Evolutionary conservation across 2,797 vertebrate genomes (phyloP), one percentile per base, ranked within the genome.

Genomic region (Leuciscus waleckii): DNA sequence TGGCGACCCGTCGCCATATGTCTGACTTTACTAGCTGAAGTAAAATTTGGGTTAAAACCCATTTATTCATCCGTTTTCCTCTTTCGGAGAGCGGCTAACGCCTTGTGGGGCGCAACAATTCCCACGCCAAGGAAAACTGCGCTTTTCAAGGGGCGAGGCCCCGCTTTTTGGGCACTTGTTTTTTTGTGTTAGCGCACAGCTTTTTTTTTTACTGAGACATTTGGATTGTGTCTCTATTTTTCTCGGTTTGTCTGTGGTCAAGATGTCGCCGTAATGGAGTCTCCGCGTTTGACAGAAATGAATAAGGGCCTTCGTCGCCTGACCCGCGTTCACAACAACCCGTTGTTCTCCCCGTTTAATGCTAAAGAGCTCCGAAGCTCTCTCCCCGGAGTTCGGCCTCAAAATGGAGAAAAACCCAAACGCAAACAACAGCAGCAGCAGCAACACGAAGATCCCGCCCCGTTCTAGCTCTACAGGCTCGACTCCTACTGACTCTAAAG

Each of bases 231-330:
- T 96, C 94, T 95, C 49, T 56, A 29, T 90, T 61, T 94, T 94
- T 92, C 93, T 91, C 81, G 49, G 79, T 80, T 91, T 93, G 91
- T 93, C 93, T 89, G 85, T 91, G 84, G 90, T 95, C 93, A 97
- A 97, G 94, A 99, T 99, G 98, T 98, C 97, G 96, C 98, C 98
- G 98, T 99, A 94, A 99, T 97, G 97, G 95, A 94, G 94, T 95
- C 94, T 94, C 96, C 96, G 96, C 88, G 93, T 94, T 93, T 95
- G 95, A 94, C 91, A 96, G 97, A 97, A 97, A 98, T 98, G 97
- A 97, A 95, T 93, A 95, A 94, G 97, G 97, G 97, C 95, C 96
- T 94, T 93, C 69, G 96, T 87, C 91, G 95, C 95, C 96, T 96
- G 92, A 94, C 93, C 95, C 95, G 95, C 95, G 94, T 95, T 93